A percentile compares a stretch with the other conserved stretches of the same genome.
Conservation (phyloP, 2,888 invertebrate genomes). For the Drosophila macrospina region DNA sequence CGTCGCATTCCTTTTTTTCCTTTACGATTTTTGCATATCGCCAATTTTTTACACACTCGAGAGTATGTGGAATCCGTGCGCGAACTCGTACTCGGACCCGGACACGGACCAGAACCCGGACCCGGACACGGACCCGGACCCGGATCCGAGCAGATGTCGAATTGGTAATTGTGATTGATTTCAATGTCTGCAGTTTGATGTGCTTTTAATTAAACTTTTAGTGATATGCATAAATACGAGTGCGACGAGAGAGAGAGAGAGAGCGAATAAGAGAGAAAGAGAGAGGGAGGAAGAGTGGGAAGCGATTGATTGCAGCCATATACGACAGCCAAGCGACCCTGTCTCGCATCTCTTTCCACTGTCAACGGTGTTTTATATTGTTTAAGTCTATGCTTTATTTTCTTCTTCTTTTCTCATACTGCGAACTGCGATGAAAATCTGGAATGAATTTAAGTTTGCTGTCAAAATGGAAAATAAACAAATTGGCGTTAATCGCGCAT, state of each 20-base stretch:
- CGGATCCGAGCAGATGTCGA: constrained; percentile 18
- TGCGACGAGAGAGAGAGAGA: background rate
- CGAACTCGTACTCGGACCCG: background rate
- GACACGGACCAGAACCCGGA: no score
- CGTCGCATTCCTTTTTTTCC: constrained; percentile 48
- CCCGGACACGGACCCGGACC: no score
- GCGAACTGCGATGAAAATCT: constrained; percentile 52
- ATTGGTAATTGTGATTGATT: constrained; percentile 76
- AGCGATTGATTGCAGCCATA: constrained; percentile 38
- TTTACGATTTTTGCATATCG: constrained; percentile 51
- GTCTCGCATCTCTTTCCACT: background rate
- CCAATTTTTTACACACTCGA: constrained; percentile 34
- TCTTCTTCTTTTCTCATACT: constrained; percentile 16
- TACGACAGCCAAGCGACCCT: constrained; percentile 6
- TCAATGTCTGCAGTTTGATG: constrained; percentile 67
- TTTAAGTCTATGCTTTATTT: constrained; percentile 4
- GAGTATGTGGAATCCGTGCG: background rate
- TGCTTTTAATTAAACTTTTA: constrained; percentile 77
- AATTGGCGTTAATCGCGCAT: constrained; percentile 57
- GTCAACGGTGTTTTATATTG: constrained; percentile 1
- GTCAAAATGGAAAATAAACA: constrained; percentile 79
- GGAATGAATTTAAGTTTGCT: constrained; percentile 55
- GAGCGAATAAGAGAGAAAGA: background rate
- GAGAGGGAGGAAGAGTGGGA: background rate
- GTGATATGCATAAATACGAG: constrained; percentile 70